phyloP scores from a whole-genome alignment of 2,113 vertebrate genomes.

The Ursus arctos region DNA sequence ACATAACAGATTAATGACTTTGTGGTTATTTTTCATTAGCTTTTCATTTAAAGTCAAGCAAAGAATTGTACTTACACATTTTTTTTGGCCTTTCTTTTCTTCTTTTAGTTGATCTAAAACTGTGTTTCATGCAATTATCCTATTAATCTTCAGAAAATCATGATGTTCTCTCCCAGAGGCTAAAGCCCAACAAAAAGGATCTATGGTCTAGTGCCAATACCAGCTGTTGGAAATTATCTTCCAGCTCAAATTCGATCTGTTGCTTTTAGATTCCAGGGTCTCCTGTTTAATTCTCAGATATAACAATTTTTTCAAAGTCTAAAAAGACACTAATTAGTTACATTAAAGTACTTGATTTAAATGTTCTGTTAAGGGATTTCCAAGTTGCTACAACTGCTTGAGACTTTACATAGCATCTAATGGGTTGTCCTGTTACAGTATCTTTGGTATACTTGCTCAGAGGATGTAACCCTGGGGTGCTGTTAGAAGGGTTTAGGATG shows the following conservation, averaged over 20 bases:
- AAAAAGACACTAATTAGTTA: conserved; percentile 79
- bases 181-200: conserved; percentile 54
- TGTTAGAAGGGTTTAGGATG: conserved; percentile 54
- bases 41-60: conserved; percentile 35
- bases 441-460: conserved; percentile 72
- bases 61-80: neutral
- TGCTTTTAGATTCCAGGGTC: conserved; percentile 74
- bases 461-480: conserved; percentile 44
- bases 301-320: conserved; percentile 56
- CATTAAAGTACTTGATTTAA: conserved; percentile 78
- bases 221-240: conserved; percentile 73
- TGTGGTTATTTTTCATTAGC: conserved; percentile 20
- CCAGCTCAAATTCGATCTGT: conserved; percentile 23
- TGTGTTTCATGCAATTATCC: conserved; percentile 55
- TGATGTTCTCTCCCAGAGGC: conserved; percentile 44
- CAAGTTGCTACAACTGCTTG: conserved; percentile 68
- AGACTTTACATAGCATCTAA: conserved; percentile 66
- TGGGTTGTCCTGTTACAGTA: conserved; percentile 62
- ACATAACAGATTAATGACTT: neutral
- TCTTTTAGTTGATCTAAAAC: conserved; percentile 36
- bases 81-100: conserved; percentile 26
- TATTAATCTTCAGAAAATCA: conserved; percentile 63
- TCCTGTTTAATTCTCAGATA: conserved; percentile 65
- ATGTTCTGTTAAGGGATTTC: conserved; percentile 67
- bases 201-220: neutral